phyloP scores from a whole-genome alignment of 2,888 invertebrate species.

The Imbricaverruca yamaguchii region DNA sequence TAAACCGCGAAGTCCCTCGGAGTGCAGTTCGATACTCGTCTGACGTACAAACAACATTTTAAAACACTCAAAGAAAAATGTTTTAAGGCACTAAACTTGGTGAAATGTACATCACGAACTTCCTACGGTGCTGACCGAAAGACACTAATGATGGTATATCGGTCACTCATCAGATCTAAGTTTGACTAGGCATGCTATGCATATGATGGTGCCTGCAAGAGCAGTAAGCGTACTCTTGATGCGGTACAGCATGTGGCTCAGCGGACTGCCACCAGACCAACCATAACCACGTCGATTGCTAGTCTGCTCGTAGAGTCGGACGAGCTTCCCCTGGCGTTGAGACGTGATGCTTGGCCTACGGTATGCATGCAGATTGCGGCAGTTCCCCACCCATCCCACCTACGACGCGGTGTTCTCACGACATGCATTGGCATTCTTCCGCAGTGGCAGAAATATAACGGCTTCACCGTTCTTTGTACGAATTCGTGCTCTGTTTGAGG shows the following conservation, averaged over 20 bases:
- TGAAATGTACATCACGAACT: background rate
- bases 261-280: background rate
- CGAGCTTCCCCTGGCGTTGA: too few relatives aligned
- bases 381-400: too few relatives aligned
- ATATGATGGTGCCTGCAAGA: background rate
- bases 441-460: too few relatives aligned
- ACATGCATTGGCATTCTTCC: too few relatives aligned
- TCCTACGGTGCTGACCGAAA: background rate
- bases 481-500: too few relatives aligned
- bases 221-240: background rate
- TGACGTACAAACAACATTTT: background rate
- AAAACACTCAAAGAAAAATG: background rate
- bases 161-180: background rate
- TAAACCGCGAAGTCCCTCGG: too few relatives aligned
- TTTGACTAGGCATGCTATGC: background rate
- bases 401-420: too few relatives aligned
- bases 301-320: too few relatives aligned
- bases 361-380: too few relatives aligned
- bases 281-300: too few relatives aligned
- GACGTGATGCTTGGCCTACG: too few relatives aligned
- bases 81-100: background rate
- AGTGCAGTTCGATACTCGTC: background rate
- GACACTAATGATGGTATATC: background rate
- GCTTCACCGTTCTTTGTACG: too few relatives aligned
- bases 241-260: background rate